phyloP scores from a whole-genome alignment of 1,140 invertebrate species.

The Eubasilissa regina region DNA sequence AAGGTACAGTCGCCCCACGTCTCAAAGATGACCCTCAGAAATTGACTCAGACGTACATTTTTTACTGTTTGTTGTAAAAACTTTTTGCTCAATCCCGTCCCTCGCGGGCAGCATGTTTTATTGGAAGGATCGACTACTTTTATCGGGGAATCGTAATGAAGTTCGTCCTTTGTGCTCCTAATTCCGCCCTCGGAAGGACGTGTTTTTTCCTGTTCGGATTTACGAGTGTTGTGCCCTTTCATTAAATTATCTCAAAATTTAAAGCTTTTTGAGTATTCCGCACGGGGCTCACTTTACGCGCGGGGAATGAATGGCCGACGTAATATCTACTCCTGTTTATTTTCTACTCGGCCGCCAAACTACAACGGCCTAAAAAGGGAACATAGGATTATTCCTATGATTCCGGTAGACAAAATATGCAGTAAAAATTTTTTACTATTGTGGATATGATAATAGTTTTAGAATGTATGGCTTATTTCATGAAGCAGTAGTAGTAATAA shows the following conservation, averaged over 20 bases:
- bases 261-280: neutral
- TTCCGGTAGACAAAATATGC: no score
- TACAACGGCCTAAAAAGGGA: no score
- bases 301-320: neutral
- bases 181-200: conserved; percentile 5
- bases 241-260: conserved; percentile 29
- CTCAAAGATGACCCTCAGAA: conserved; percentile 8
- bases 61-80: conserved; percentile 30
- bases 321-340: neutral
- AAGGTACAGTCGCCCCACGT: neutral
- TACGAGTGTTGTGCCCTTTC: conserved; percentile 15
- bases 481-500: no score
- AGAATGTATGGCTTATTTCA: no score
- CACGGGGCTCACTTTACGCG: neutral
- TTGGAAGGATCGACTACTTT: conserved; percentile 13
- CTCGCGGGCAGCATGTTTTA: conserved; percentile 12
- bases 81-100: neutral
- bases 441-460: no score
- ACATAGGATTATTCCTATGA: no score
- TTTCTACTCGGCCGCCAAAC: neutral
- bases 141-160: conserved; percentile 26
- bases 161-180: conserved; percentile 21
- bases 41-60: conserved; percentile 24
- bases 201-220: neutral
- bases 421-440: no score